Conservation (phyloP, 2,113 vertebrate species). For the Colistium nudipinnis region DNA sequence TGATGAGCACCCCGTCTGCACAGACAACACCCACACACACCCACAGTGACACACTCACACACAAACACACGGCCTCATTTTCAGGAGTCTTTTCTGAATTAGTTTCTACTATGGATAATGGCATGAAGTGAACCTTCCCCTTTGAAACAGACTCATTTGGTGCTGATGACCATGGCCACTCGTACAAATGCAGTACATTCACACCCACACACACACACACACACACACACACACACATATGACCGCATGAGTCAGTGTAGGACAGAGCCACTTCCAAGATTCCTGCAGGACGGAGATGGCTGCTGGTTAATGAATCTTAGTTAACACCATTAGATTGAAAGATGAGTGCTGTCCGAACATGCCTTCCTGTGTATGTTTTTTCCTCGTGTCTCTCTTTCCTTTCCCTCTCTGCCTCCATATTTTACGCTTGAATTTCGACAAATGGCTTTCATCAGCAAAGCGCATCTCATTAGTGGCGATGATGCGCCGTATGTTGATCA, state of each 20-base stretch:
- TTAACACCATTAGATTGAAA: slow-evolving; percentile 82
- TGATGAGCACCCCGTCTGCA: slow-evolving; percentile 79
- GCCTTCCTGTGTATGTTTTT: slow-evolving; percentile 67
- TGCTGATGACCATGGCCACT: slow-evolving; percentile 43
- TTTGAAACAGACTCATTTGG: slow-evolving; percentile 65
- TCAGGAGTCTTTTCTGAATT: slow-evolving; percentile 68
- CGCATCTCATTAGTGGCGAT: slow-evolving; percentile 80
- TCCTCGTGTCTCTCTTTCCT: slow-evolving; percentile 42
- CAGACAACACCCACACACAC: slow-evolving; percentile 71
- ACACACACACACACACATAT: slow-evolving; percentile 53
- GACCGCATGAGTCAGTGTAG: slow-evolving; percentile 38
- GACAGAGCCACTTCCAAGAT: slow-evolving; percentile 59
- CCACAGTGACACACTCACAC: slow-evolving; percentile 40
- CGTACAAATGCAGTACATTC: slow-evolving; percentile 37
- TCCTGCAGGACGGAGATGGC: slow-evolving; percentile 78
- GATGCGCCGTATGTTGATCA: slow-evolving; percentile 83
- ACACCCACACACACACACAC: slow-evolving; percentile 28
- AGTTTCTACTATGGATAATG: slow-evolving; percentile 70
- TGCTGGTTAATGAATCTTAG: slow-evolving; percentile 81
- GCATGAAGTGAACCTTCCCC: slow-evolving; percentile 67
- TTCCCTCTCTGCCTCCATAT: slow-evolving; percentile 62
- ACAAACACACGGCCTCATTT: slow-evolving; percentile 60
- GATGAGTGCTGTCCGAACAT: slow-evolving; percentile 76
- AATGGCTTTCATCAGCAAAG: slow-evolving; percentile 83
- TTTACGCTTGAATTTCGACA: slow-evolving; percentile 76